These are phyloP conservation scores for Clepsis dumicolana DNA, from an alignment of 2,888 invertebrate species.

Conservation along the genomic window DNA sequence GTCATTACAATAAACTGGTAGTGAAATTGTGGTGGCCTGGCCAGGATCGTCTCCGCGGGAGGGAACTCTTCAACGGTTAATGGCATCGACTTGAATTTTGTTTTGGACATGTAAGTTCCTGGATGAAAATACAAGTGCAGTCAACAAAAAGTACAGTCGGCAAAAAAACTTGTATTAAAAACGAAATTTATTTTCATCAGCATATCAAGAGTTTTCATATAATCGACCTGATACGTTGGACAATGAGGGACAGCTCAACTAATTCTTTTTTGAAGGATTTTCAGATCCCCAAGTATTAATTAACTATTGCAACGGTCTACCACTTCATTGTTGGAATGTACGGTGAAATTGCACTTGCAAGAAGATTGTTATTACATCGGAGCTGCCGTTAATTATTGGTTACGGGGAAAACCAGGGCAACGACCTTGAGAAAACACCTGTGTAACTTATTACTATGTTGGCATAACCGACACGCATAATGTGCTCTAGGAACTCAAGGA, in stretches of 20 bases:
- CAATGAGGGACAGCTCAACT: not conserved
- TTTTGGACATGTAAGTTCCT: too few relatives aligned
- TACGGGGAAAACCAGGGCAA: not conserved
- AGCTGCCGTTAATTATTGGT: not conserved
- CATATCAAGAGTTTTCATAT: too few relatives aligned
- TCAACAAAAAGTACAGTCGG: too few relatives aligned
- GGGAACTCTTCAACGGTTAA: too few relatives aligned
- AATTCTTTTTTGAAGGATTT: too few relatives aligned
- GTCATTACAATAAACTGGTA: too few relatives aligned
- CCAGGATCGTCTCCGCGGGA: too few relatives aligned
- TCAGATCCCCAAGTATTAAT: not conserved
- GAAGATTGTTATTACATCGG: not conserved
- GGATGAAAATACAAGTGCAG: too few relatives aligned
- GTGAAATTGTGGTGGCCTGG: too few relatives aligned
- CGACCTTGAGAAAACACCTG: constrained; percentile 6
- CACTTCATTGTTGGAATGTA: not conserved
- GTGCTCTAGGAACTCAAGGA: not conserved
- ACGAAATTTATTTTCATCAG: too few relatives aligned
- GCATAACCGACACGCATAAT: not conserved
- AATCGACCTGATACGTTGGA: not conserved
- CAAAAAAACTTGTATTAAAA: too few relatives aligned
- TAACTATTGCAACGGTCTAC: not conserved
- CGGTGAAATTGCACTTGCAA: not conserved
- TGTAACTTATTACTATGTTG: not conserved
- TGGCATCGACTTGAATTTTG: too few relatives aligned